Evolutionary conservation across 2,888 invertebrate species (phyloP), one percentile per base, ranked within the genome.

Genomic region (Venusia cambrica): DNA sequence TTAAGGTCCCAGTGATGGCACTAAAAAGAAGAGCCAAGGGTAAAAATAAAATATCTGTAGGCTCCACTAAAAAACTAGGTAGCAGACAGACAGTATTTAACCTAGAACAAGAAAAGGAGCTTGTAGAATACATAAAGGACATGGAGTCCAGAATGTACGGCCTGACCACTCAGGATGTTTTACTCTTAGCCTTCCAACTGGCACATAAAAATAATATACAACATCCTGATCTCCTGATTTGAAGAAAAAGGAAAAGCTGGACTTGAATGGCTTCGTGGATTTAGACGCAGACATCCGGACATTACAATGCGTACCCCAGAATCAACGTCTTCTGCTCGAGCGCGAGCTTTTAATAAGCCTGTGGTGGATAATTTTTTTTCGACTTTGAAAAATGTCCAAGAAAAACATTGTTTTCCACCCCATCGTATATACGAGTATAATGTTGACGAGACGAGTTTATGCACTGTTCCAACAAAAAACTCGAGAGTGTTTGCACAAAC

Each of bases 401-500:
- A 25, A 11, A 11, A 24, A 24, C 24, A 24, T 10, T 6, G 9
- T 13, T 19, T 33, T 33, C 25, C 17, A 13, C 18, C 25, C 12
- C 33, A 33, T 25, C 11, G 25, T n/a, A 21, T 21, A 21, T 11
- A 11, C 21, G n/a, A n/a, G n/a, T n/a, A n/a, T n/a, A 21, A 21
- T 21, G 21, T 21, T 21, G 21, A 35, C 16, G 27, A 35, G 21
- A 27, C 28, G 8, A 11, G 28, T 12, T 17, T 52, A 15, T 35
- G 14, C 21, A 51, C 56, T 4, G 52, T 52, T 3, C 56, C 49
- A 25, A 48, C 41, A 10, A 51, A 54, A 45, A 48, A 46, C 19
- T 39, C 48, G 5, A 51, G 48, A 37, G 39, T 54, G 17, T 50
- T 61, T 43, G 52, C 51, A n/a, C n/a, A n/a, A n/a, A n/a, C n/a